A percentile compares a stretch with the other conserved stretches of the same genome.
Conservation (phyloP, 2,113 vertebrate genomes). For the Heteronetta atricapilla region DNA sequence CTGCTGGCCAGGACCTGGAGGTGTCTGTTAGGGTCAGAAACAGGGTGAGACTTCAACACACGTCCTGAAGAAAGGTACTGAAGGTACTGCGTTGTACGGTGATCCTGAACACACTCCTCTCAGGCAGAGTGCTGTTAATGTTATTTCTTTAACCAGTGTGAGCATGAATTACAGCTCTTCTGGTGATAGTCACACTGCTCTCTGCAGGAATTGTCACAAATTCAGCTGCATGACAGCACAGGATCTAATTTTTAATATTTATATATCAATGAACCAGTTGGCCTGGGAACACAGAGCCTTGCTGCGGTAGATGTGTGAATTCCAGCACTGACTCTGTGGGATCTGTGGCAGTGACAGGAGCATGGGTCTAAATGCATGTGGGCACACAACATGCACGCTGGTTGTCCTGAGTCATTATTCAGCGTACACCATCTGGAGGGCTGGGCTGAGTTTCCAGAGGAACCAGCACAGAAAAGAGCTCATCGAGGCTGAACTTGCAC, state of each 20-base stretch:
- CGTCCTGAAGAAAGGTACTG: background rate
- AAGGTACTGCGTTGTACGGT: background rate
- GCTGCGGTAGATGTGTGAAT: background rate
- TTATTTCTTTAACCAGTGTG: background rate
- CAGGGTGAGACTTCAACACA: background rate
- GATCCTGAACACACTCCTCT: background rate
- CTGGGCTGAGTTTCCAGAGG: constrained; percentile 64
- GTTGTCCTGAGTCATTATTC: constrained; percentile 3
- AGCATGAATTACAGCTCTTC: background rate
- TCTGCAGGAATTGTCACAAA: background rate
- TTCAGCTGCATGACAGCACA: background rate
- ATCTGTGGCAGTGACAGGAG: background rate
- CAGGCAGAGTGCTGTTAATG: background rate
- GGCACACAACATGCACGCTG: background rate
- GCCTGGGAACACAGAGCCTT: background rate
- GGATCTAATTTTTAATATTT: background rate
- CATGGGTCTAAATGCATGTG: background rate
- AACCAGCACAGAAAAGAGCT: constrained; percentile 40
- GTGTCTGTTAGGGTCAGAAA: constrained; percentile 27
- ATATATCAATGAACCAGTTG: background rate
- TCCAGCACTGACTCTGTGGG: background rate
- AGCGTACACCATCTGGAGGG: background rate
- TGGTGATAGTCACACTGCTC: background rate
- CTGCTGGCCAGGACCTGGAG: constrained; percentile 23
- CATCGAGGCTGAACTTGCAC: background rate